Conservation (phyloP, 1,140 invertebrate species). For the fruit fly (Drosophila melanogaster) region Release_6_plus_ISO1_MT NT_033777.3:27956001-27956500, state of each 20-base stretch:
- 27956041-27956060: constrained; percentile 65
- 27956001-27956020: constrained; percentile 51
- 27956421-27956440: constrained; percentile 53
- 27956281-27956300: constrained; percentile 87
- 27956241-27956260: constrained; percentile 44
- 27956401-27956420: constrained; percentile 30
- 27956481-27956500: constrained; percentile 30
- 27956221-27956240: constrained; percentile 55
- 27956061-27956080: constrained; percentile 57
- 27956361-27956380: constrained; percentile 85
- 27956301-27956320: constrained; percentile 87
- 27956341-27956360: constrained; percentile 86
- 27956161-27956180: constrained; percentile 33
- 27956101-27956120: constrained; percentile 58
- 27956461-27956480: constrained; percentile 52
- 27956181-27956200: not conserved
- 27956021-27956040: constrained; percentile 74
- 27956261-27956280: constrained; percentile 56
- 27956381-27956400: constrained; percentile 87
- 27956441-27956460: constrained; percentile 34
- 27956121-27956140: constrained; percentile 33
- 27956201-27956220: not conserved
- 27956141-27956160: constrained; percentile 60
- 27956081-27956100: constrained; percentile 70
- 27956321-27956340: constrained; percentile 90